Base-by-base conservation (phyloP, 1,140 invertebrate genomes). In the Brachionus angularis region DNA sequence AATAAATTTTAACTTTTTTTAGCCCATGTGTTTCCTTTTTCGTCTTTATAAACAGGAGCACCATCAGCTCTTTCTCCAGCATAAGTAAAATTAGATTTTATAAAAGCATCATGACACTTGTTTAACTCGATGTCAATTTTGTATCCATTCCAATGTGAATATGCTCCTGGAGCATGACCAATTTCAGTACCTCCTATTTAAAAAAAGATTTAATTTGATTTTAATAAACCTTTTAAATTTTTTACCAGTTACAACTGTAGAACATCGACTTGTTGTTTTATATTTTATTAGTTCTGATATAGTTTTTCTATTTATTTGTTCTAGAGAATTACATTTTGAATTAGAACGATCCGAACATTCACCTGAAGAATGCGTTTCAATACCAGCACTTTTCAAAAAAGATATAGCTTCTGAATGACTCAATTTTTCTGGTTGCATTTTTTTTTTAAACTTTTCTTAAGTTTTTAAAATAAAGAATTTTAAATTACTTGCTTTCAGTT, bases 61-160 rank as follows among this genome's bases (percentile, higher is more conserved):
- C 62, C 62, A 69, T 69, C 62, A 23, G 42, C 62, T 47, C 62
- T 16, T 47, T 69, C 49, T 8, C 62, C 62, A 8, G 34, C 34
- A 39, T 47, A 69, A 23, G 44, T 47, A 23, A 69, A 69, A n/a
- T 36, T 36, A 47, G 33, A 42, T 64, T 16, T 42, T 5, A 69
- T 69, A 25, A 47, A 69, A 5, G 16, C 5, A 34, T 46, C 31
- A 12, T 47, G 42, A 36, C 62, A 69, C 10, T 18, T 21, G 21
- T 69, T 69, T 5, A 69, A 5, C 3, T 23, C 39, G 49, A 49
- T 69, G 16, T 69, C 62, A 69, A 69, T 69, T 36, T 69, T 69
- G 42, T 69, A 69, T 14, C 62, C 62, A 36, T n/a, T 69, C 42
- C 42, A 69, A 46, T 69, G 62, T 33, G 44, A 49, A 52, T 69